Evolutionary conservation across 2,888 invertebrate genomes (phyloP).

Genomic region (Syrphus vitripennis): DNA sequence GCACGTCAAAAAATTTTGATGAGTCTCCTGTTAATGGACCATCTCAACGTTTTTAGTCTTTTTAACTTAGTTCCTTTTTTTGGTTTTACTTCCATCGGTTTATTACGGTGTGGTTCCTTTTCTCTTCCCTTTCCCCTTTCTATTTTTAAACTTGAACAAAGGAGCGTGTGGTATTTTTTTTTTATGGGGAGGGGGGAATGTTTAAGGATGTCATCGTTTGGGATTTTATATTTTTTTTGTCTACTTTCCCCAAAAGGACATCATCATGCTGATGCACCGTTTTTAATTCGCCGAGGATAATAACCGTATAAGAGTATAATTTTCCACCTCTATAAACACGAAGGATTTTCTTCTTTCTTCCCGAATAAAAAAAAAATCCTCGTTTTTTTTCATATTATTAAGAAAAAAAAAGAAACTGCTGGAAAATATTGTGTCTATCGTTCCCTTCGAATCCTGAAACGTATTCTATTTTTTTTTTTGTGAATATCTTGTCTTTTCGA

Average conservation of each 20-base stretch:
- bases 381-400: background rate
- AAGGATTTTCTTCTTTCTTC: slow-evolving; percentile 55
- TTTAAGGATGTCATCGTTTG: slow-evolving; percentile 60
- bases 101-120: background rate
- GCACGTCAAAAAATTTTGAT: slow-evolving; percentile 69
- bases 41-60: slow-evolving; percentile 44
- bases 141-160: background rate
- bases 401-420: background rate
- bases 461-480: background rate
- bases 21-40: slow-evolving; percentile 70
- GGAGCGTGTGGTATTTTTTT: background rate
- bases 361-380: slow-evolving; percentile 50
- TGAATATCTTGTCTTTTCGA: slow-evolving; percentile 11
- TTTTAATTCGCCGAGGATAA: slow-evolving; percentile 69
- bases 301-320: slow-evolving; percentile 76
- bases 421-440: slow-evolving; percentile 6
- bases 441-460: background rate
- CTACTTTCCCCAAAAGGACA: slow-evolving; percentile 53
- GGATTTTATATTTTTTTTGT: slow-evolving; percentile 30
- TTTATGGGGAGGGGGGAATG: slow-evolving; percentile 13
- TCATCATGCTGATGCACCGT: slow-evolving; percentile 62
- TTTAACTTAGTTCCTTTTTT: slow-evolving; percentile 7
- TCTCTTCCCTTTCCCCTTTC: no score
- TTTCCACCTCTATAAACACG: slow-evolving; percentile 76
- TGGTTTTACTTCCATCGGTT: background rate